Evolutionary conservation across 2,888 invertebrate genomes (phyloP).

Genomic region (Parnassius apollo): DNA sequence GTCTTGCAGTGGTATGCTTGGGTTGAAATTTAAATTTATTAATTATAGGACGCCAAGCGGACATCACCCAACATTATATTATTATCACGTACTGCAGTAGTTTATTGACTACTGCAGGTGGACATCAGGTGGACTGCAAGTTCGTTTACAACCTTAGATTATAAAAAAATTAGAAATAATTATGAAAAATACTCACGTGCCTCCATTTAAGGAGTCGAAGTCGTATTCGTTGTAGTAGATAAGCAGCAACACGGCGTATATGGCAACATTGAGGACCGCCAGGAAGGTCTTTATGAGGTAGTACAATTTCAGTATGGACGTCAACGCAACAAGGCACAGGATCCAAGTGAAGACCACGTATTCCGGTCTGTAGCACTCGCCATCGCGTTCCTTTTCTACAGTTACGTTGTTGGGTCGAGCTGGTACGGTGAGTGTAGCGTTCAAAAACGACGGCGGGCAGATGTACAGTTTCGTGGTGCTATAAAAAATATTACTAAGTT

Average conservation of each 20-base stretch:
- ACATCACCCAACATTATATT: too few relatives aligned
- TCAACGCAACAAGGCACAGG: constrained; percentile 93
- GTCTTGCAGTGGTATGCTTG: too few relatives aligned
- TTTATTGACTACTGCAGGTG: too few relatives aligned
- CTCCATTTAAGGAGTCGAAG: constrained; percentile 41
- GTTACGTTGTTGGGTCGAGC: constrained; percentile 19
- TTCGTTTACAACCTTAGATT: too few relatives aligned
- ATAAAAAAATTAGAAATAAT: too few relatives aligned
- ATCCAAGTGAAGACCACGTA: constrained; percentile 97
- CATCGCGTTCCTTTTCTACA: constrained; percentile 24
- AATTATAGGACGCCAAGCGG: too few relatives aligned
- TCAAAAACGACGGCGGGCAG: constrained; percentile 49
- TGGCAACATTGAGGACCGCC: constrained; percentile 87
- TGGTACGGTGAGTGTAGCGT: constrained; percentile 2
- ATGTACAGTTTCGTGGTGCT: constrained; percentile 68
- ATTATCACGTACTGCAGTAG: too few relatives aligned
- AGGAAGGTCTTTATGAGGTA: constrained; percentile 91
- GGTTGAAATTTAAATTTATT: too few relatives aligned
- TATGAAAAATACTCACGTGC: constrained; percentile 53
- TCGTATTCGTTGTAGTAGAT: constrained; percentile 80
- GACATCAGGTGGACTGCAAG: too few relatives aligned
- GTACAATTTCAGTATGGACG: constrained; percentile 94
- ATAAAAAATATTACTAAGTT: not conserved
- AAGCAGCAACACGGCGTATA: constrained; percentile 87
- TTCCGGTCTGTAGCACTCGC: constrained; percentile 86